Conservation (phyloP, 1,140 invertebrate species). For the Papilio polytes region DNA sequence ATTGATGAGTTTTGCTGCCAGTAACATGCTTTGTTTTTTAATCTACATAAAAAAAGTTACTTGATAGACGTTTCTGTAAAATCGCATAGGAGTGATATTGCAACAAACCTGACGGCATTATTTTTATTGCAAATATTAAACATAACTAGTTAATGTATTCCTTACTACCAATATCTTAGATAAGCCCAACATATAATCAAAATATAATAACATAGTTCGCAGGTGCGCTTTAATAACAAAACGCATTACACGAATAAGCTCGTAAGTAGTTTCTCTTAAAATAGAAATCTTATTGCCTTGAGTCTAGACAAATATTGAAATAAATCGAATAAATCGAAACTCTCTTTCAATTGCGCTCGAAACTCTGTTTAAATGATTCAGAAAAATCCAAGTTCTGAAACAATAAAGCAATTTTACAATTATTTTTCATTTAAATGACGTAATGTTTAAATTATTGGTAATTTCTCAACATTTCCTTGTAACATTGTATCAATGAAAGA, state of each 20-base stretch:
- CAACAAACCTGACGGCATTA: neutral
- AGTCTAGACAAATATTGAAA: constrained; percentile 34
- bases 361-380: neutral
- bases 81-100: neutral
- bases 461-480: neutral
- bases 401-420: neutral
- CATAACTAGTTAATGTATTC: neutral
- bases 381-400: neutral
- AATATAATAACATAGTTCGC: constrained; percentile 16
- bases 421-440: neutral
- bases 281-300: constrained; percentile 29
- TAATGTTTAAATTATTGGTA: neutral
- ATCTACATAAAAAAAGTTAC: constrained; percentile 7
- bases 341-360: neutral
- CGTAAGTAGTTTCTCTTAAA: constrained; percentile 22
- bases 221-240: constrained; percentile 24
- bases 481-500: constrained; percentile 22
- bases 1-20: constrained; percentile 33
- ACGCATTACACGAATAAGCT: constrained; percentile 22
- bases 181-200: constrained; percentile 16
- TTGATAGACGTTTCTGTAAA: constrained; percentile 6
- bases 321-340: constrained; percentile 11
- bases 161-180: neutral
- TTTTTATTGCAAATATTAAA: neutral
- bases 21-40: constrained; percentile 4